A percentile compares a stretch with the other conserved stretches of the same genome.
phyloP scores from a whole-genome alignment of 1,140 invertebrate species.

The Gryllus bimaculatus region DNA sequence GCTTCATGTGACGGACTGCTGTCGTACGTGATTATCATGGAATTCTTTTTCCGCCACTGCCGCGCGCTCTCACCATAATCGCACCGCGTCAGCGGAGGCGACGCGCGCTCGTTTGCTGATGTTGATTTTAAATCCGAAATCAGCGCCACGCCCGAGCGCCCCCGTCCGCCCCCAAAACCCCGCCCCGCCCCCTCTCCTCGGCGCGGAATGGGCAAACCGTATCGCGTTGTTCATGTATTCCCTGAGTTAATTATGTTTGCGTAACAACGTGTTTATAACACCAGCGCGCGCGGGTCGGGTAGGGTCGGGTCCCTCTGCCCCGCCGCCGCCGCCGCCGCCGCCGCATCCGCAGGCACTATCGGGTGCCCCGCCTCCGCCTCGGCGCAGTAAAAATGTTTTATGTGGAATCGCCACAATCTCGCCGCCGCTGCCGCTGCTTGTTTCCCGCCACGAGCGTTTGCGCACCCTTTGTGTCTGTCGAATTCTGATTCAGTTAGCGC shows the following conservation, averaged over 20 bases:
- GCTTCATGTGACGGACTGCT: no score
- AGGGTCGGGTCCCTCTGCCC: no score
- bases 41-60: no score
- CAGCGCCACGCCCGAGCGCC: background rate
- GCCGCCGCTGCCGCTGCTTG: background rate
- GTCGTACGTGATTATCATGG: no score
- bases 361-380: background rate
- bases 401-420: background rate
- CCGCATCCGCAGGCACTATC: background rate
- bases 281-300: background rate
- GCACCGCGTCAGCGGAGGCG: no score
- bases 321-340: no score
- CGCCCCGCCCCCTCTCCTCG: no score
- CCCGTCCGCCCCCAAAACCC: no score
- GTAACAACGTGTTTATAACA: slow-evolving; percentile 1
- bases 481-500: background rate
- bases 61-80: no score
- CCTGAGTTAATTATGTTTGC: slow-evolving; percentile 1
- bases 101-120: no score
- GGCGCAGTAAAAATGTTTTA: background rate
- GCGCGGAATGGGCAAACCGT: background rate
- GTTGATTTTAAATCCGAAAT: background rate
- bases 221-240: slow-evolving; percentile 4
- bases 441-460: background rate
- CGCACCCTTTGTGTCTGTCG: background rate